Evolutionary conservation across 1,140 invertebrate genomes (phyloP), one percentile per base, ranked within the genome.

Genomic region (Neoseiulus cucumeris): DNA sequence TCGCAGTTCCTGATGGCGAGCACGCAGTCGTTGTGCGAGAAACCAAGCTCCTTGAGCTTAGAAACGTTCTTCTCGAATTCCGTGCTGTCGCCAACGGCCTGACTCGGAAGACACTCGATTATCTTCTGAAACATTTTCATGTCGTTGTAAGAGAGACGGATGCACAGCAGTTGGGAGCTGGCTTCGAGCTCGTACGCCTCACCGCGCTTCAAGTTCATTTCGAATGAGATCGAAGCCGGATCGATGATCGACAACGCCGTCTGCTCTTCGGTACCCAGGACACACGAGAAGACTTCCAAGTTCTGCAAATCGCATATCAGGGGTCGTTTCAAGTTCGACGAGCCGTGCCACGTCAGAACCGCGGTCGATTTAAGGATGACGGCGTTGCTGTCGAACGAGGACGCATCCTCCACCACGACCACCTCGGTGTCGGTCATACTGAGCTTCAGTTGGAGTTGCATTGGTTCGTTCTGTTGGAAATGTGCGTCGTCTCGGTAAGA

Each of bases 161-260:
- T 74, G n/a, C 85, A 83, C 28, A 66, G 64, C 6, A 69, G 30
- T 22, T 69, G 67, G 14, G 68, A 30, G 18, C 42, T 55, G 14
- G 68, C 44, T 25, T 68, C 65, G 14, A 68, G 22, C 64, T 69
- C 68, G 64, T 55, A 20, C 30, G 33, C 18, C 7, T 29, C 44
- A 5, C 64, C 64, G 44, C 9, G 71, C 66, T 73, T 73, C 28
- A 69, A 71, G 68, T 74, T 75, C 28, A 76, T 70, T 44, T 76
- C 75, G 18, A 78, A 71, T 44, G 68, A 28, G 18, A 91, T 77
- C 6, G 85, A 88, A 45, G 89, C 85, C 0, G 92, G 92, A 76
- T 96, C 91, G 51, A 96, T 87, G 69, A 97, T 96, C n/a, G 91
- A 91, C 5, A 95, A 77, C 1, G 91, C 90, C 0, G 91, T 95